phyloP scores from a whole-genome alignment of 37 sponge, comb jelly and placozoan species.

The Hormiphora californensis region DNA sequence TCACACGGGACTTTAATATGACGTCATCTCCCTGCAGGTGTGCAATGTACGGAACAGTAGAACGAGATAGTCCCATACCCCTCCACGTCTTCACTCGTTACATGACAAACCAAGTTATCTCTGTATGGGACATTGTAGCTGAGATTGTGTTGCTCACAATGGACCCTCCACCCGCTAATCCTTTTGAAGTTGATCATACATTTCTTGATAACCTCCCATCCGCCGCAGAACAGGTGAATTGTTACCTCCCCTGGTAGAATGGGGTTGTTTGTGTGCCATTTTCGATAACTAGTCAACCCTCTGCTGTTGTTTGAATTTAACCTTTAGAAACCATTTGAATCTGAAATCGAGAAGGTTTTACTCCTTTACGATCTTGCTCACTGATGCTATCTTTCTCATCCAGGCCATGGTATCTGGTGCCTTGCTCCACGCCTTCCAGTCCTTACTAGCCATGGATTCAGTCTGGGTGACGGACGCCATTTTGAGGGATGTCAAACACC shows the following conservation, averaged over 20 bases:
- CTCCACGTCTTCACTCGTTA: not conserved
- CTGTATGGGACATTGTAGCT: constrained; percentile 81
- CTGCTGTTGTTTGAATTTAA: too few species aligned
- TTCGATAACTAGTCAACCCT: too few species aligned
- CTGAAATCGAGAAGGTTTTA: too few species aligned
- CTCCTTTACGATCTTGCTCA: too few species aligned
- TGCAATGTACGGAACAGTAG: constrained; percentile 11
- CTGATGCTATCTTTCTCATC: too few species aligned
- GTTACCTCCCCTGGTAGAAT: too few species aligned
- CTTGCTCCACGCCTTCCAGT: not conserved
- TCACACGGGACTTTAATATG: not conserved
- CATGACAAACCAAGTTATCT: constrained; percentile 58
- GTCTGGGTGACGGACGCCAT: not conserved
- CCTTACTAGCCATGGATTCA: not conserved
- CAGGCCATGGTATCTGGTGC: not conserved
- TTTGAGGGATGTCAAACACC: not conserved
- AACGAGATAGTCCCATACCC: not conserved
- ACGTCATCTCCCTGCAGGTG: not conserved
- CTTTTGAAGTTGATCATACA: constrained; percentile 83
- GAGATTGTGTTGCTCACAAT: constrained; percentile 76
- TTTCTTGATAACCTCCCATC: constrained; percentile 69
- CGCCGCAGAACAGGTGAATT: constrained; percentile 12
- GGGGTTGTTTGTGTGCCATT: too few species aligned
- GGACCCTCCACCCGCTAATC: constrained; percentile 77
- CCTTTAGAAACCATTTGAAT: too few species aligned